A percentile compares a stretch with the other conserved stretches of the same genome.
Conservation (phyloP, 2,797 vertebrate genomes). For the Cyprinodon diabolis region DNA sequence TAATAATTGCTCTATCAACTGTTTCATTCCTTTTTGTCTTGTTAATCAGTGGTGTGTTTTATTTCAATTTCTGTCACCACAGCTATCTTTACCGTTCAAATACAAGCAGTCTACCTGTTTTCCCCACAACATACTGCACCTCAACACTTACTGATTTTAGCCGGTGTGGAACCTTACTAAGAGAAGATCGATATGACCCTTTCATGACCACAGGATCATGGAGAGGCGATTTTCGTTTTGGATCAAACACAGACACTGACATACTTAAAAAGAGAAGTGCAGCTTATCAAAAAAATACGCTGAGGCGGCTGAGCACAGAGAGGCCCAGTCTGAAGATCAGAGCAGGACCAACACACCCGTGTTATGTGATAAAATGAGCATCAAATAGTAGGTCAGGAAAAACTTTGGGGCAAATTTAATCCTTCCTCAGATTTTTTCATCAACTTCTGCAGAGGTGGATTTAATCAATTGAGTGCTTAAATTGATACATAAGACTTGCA, state of each 20-base stretch:
- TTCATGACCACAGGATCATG: slow-evolving; percentile 80
- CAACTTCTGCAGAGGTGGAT: background rate
- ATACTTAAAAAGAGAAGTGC: slow-evolving; percentile 71
- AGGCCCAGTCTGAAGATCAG: slow-evolving; percentile 63
- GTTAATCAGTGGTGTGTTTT: slow-evolving; percentile 66
- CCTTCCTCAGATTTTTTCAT: background rate
- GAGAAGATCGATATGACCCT: slow-evolving; percentile 75
- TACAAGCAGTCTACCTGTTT: slow-evolving; percentile 56
- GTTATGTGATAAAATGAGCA: slow-evolving; percentile 58
- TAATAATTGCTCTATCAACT: slow-evolving; percentile 63
- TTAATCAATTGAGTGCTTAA: background rate
- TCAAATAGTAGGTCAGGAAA: background rate
- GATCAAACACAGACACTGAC: slow-evolving; percentile 74
- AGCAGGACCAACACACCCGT: slow-evolving; percentile 52
- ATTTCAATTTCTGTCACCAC: slow-evolving; percentile 63
- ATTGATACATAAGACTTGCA: background rate
- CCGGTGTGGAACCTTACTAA: slow-evolving; percentile 68
- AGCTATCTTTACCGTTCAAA: slow-evolving; percentile 61
- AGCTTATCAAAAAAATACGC: slow-evolving; percentile 65
- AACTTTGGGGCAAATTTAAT: background rate
- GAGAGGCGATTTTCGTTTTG: slow-evolving; percentile 81
- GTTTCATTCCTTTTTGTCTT: slow-evolving; percentile 70
- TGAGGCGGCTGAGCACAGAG: slow-evolving; percentile 61
- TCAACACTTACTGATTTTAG: slow-evolving; percentile 72
- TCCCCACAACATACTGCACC: slow-evolving; percentile 73